A percentile compares a stretch with the other conserved stretches of the same genome.
Conservation (phyloP, 1,140 invertebrate genomes). For the Phortica variegata region DNA sequence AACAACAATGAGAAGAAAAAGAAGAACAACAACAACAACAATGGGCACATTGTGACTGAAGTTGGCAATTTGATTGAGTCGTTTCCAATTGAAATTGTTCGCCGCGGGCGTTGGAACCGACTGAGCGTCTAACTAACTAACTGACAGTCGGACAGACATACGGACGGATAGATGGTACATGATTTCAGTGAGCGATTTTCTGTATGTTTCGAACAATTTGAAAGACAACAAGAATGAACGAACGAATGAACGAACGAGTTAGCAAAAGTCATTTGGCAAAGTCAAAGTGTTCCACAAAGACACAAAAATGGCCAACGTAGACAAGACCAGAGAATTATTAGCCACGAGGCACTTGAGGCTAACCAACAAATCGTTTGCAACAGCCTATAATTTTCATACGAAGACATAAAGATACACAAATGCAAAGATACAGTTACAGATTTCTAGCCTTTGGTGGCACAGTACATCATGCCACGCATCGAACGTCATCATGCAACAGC, state of each 20-base stretch:
- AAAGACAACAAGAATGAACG: neutral
- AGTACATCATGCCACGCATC: neutral
- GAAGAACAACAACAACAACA: no score
- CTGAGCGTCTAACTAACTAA: slow-evolving; percentile 15
- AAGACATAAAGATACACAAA: slow-evolving; percentile 6
- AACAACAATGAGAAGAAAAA: no score
- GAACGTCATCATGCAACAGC: slow-evolving; percentile 14
- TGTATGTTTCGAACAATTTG: neutral
- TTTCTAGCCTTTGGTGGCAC: slow-evolving; percentile 38
- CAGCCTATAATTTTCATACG: slow-evolving; percentile 38
- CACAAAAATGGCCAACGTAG: slow-evolving; percentile 7
- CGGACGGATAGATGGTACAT: slow-evolving; percentile 4
- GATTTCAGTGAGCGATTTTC: neutral
- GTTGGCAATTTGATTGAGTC: slow-evolving; percentile 48
- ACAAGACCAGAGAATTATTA: slow-evolving; percentile 15
- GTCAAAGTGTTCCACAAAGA: slow-evolving; percentile 18
- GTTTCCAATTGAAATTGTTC: slow-evolving; percentile 50
- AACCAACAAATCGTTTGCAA: no score
- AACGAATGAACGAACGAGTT: neutral
- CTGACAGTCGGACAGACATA: slow-evolving; percentile 3
- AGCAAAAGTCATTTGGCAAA: slow-evolving; percentile 45
- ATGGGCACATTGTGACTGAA: no score
- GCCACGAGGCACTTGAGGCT: no score
- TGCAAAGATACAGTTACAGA: slow-evolving; percentile 43
- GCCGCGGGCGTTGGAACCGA: slow-evolving; percentile 50